phyloP scores from a whole-genome alignment of 2,888 invertebrate genomes.

The Choristoneura rosaceana region DNA sequence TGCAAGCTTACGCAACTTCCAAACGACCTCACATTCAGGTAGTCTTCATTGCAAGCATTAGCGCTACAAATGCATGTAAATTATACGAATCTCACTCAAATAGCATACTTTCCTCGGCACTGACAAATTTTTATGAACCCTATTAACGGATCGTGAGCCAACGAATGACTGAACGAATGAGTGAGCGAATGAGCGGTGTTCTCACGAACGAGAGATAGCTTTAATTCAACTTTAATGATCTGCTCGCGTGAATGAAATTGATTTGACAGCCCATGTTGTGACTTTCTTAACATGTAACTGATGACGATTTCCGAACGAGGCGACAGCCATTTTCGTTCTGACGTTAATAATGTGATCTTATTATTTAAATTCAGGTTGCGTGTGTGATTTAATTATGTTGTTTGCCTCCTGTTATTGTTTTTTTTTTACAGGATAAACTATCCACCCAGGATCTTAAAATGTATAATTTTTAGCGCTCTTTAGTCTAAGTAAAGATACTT shows the following conservation, averaged over 20 bases:
- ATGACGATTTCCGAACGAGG: conserved; percentile 42
- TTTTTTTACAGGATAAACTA: background rate
- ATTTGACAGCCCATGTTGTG: conserved; percentile 76
- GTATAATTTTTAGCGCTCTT: too few relatives aligned
- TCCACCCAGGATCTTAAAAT: too few relatives aligned
- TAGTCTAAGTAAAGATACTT: too few relatives aligned
- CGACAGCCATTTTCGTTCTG: conserved; percentile 28
- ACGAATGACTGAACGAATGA: conserved; percentile 55
- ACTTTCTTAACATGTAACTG: conserved; percentile 57
- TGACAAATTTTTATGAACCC: conserved; percentile 46
- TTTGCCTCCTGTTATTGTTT: background rate
- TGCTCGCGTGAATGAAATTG: conserved; percentile 83
- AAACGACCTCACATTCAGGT: background rate
- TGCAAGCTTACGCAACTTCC: background rate
- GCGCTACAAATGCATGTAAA: conserved; percentile 31
- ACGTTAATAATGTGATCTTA: conserved; percentile 27
- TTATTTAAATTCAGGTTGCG: conserved; percentile 29
- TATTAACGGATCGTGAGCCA: conserved; percentile 70
- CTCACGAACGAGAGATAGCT: conserved; percentile 78
- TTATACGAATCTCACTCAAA: conserved; percentile 30
- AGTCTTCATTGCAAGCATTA: conserved; percentile 23
- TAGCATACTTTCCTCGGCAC: conserved; percentile 48
- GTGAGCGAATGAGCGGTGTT: conserved; percentile 63
- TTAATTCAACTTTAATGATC: conserved; percentile 82
- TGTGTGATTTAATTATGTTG: conserved; percentile 22